A percentile compares a stretch with the other conserved stretches of the same genome.
These are phyloP conservation scores for Leptothorax acervorum DNA, from an alignment of 2,888 invertebrate species.

Conservation along the genomic window DNA sequence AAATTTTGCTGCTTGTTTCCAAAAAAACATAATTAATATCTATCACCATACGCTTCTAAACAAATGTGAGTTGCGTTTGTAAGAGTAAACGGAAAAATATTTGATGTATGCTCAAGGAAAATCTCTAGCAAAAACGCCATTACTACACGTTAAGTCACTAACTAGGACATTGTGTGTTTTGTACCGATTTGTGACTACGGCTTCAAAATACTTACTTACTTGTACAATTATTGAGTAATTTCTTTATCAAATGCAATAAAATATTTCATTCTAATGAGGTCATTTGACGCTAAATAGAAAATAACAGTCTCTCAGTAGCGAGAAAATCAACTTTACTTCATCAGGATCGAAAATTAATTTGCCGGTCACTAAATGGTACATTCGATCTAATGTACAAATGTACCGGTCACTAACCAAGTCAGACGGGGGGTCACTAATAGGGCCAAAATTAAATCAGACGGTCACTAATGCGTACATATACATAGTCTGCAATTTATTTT, in stretches of 20 bases:
- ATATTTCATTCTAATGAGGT: too few species aligned
- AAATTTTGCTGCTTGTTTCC: neutral
- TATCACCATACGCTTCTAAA: neutral
- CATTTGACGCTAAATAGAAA: too few species aligned
- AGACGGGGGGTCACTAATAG: neutral
- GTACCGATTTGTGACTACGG: neutral
- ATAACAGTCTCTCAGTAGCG: too few species aligned
- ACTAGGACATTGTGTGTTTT: neutral
- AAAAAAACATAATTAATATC: slow-evolving; percentile 15
- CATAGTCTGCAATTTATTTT: neutral
- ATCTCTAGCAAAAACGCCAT: neutral
- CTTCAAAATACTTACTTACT: too few species aligned
- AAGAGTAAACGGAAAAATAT: neutral
- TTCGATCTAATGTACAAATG: too few species aligned
- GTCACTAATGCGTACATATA: neutral
- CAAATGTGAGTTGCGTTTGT: neutral
- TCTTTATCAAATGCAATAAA: too few species aligned
- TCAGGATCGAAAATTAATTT: too few species aligned
- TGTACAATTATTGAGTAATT: too few species aligned
- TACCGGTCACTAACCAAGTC: too few species aligned
- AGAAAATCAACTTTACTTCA: too few species aligned
- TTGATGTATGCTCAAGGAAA: neutral
- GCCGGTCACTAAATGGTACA: too few species aligned
- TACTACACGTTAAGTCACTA: neutral
- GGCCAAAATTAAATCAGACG: neutral